Percentiles rank a stretch among this genome's conserved stretches.
phyloP scores from a whole-genome alignment of 2,113 vertebrate genomes.

The Dromaius novaehollandiae region DNA sequence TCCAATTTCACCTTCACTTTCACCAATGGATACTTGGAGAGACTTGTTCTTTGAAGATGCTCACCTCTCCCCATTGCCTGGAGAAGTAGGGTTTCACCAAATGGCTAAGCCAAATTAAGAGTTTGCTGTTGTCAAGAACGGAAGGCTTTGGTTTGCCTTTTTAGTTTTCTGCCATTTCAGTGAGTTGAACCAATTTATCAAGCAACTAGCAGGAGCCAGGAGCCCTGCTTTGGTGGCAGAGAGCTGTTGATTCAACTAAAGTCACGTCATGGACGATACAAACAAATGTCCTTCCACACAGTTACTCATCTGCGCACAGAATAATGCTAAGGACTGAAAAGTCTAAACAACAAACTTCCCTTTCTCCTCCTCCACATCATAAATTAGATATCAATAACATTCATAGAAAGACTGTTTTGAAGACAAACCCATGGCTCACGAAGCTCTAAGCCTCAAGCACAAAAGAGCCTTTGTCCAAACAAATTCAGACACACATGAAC shows the following conservation, averaged over 20 bases:
- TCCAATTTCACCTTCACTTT: not conserved
- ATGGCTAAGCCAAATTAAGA: not conserved
- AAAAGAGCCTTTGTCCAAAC: slow-evolving; percentile 30
- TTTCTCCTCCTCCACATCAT: not conserved
- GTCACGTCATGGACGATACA: not conserved
- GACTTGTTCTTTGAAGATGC: not conserved
- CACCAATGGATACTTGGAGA: not conserved
- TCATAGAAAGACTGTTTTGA: not conserved
- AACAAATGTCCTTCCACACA: not conserved
- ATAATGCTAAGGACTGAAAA: slow-evolving; percentile 1
- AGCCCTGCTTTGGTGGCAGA: not conserved
- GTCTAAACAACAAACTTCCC: not conserved
- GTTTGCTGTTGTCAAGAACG: not conserved
- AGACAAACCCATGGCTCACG: not conserved
- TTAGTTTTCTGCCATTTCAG: not conserved
- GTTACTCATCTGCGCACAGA: not conserved
- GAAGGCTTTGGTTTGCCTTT: not conserved
- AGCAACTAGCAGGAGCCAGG: not conserved
- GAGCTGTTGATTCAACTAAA: not conserved
- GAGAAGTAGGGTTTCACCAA: not conserved
- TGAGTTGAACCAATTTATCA: not conserved
- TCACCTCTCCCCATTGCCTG: not conserved
- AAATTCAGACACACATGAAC: not conserved
- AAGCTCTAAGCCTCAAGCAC: not conserved
- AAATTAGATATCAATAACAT: not conserved